Evolutionary conservation across 2,797 vertebrate genomes (phyloP).

Genomic region (Lagodon rhomboides): DNA sequence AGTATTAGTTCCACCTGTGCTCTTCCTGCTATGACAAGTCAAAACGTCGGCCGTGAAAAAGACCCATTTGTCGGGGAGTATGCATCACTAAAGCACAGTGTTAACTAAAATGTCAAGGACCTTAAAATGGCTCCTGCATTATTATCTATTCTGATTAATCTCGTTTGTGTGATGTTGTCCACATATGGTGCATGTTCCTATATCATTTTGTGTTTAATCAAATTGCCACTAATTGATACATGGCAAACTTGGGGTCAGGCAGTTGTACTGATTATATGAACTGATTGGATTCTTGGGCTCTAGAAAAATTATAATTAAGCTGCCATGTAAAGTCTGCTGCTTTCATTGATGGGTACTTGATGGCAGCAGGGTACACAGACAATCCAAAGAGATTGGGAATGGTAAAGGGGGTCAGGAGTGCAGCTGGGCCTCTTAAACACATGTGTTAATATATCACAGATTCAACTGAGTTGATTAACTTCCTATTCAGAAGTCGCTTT

Average conservation of each 20-base stretch:
- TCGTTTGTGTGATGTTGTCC: background rate
- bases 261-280: conserved; percentile 7
- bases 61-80: background rate
- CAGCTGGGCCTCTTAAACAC: background rate
- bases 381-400: background rate
- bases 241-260: background rate
- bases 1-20: conserved; percentile 2
- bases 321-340: conserved; percentile 14
- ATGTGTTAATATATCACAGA: background rate
- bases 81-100: background rate
- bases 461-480: background rate
- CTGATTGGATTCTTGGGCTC: conserved; percentile 11
- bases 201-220: conserved; percentile 8
- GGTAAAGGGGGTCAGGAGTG: background rate
- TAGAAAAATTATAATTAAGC: conserved; percentile 23
- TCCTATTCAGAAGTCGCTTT: background rate
- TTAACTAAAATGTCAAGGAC: background rate
- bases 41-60: background rate
- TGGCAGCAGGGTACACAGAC: background rate
- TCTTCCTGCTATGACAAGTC: background rate
- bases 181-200: background rate
- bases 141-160: background rate
- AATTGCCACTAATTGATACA: conserved; percentile 23
- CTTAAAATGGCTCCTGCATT: background rate
- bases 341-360: conserved; percentile 1